Conservation (phyloP, 1,140 invertebrate genomes). For the Vanessa tameamea region DNA sequence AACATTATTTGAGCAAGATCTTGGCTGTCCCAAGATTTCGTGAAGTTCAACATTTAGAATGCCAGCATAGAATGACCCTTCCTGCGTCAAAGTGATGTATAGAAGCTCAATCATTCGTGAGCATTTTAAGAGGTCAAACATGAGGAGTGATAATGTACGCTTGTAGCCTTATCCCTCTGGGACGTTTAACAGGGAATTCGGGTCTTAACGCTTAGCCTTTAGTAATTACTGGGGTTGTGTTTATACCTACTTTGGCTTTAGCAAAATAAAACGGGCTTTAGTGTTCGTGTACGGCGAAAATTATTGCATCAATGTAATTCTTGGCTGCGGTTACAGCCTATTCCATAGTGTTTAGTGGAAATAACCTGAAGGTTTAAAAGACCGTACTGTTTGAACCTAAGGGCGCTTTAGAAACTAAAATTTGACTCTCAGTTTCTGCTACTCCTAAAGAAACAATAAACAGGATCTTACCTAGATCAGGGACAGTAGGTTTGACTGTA, state of each 20-base stretch:
- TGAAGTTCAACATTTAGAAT: constrained; percentile 39
- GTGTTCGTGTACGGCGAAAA: constrained; percentile 40
- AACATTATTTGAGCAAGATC: constrained; percentile 50
- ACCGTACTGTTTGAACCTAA: neutral
- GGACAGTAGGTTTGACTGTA: too few species aligned
- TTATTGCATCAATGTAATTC: constrained; percentile 50
- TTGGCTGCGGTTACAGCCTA: constrained; percentile 35
- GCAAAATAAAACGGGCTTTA: constrained; percentile 53
- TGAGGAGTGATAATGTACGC: constrained; percentile 67
- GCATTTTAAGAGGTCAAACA: constrained; percentile 50
- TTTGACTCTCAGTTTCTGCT: neutral
- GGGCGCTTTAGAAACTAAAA: neutral
- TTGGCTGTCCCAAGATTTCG: constrained; percentile 53
- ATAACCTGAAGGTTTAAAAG: constrained; percentile 8
- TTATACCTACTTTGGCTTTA: constrained; percentile 55
- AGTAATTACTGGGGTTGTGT: constrained; percentile 70
- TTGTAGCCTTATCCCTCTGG: constrained; percentile 56
- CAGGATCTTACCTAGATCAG: too few species aligned
- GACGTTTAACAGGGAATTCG: constrained; percentile 72
- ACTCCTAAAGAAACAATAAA: neutral
- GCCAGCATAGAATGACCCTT: constrained; percentile 51
- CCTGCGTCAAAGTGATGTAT: constrained; percentile 27
- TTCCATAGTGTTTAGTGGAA: constrained; percentile 26
- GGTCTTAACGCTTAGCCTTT: constrained; percentile 69
- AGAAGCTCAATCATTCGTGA: constrained; percentile 32